A percentile compares a stretch with the other conserved stretches of the same genome.
phyloP scores from a whole-genome alignment of 2,113 vertebrate species.

The Oryzias melastigma region DNA sequence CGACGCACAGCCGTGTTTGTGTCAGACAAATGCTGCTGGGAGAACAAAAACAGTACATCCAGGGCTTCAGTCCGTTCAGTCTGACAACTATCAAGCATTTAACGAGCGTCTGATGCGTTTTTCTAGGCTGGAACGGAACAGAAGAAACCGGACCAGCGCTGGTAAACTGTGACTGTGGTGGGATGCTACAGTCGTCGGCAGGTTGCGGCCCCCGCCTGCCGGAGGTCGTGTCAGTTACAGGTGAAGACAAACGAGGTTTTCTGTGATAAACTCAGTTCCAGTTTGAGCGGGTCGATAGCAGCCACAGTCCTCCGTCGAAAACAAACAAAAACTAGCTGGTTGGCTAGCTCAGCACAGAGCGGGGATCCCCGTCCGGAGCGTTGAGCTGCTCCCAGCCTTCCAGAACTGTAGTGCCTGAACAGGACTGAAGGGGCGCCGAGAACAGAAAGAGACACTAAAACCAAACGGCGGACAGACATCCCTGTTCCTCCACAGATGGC shows the following conservation, averaged over 20 bases:
- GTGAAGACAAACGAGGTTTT: conserved; percentile 2
- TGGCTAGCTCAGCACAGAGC: conserved; percentile 22
- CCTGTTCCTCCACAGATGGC: conserved; percentile 44
- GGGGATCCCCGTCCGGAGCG: not conserved
- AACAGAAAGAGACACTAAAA: conserved; percentile 1
- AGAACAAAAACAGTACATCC: no score
- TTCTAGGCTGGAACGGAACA: no score
- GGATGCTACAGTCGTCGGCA: conserved; percentile 25
- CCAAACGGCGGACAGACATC: conserved; percentile 6
- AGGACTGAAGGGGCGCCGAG: conserved; percentile 4
- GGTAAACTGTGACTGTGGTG: no score
- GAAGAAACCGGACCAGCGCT: no score
- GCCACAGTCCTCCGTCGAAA: conserved; percentile 4
- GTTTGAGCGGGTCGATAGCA: conserved; percentile 8
- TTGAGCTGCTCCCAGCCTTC: not conserved
- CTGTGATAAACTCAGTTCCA: conserved; percentile 18
- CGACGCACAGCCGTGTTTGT: not conserved
- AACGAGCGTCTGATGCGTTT: no score
- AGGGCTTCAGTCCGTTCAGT: no score
- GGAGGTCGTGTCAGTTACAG: conserved; percentile 1
- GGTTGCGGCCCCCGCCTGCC: conserved; percentile 7
- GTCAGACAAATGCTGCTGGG: no score
- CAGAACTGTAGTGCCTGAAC: conserved; percentile 39
- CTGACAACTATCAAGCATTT: no score
- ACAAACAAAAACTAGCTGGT: conserved; percentile 4